Evolutionary conservation across 1,140 invertebrate genomes (phyloP), one percentile per base, ranked within the genome.

Genomic region (Helicoverpa zea): DNA sequence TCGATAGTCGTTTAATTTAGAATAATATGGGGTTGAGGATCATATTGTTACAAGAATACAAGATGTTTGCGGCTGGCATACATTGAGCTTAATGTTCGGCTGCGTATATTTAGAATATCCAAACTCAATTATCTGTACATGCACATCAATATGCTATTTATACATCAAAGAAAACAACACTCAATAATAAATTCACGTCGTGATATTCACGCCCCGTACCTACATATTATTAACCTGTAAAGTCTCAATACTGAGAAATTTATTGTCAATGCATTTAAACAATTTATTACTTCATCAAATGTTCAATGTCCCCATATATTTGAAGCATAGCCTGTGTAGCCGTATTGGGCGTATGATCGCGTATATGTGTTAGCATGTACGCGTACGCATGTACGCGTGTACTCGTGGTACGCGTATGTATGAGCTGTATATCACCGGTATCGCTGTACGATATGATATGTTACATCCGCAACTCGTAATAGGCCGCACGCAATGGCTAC

Each of bases 391-490:
- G 12, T 23, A 68, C 66, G 66, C 18, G 47, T 29, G 23, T 18
- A 18, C 30, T n/a, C 43, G 43, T 66, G 2, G n/a, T 29, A 29
- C 23, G 11, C 13, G 18, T 70, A 51, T 18, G 16, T 29, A 18
- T 49, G 18, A 70, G 49, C 66, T 52, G 47, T 51, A 52, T 29
- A 52, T 70, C 49, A 29, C 66, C 66, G 11, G 16, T 70, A 52
- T 70, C 49, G 51, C 47, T 9, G 66, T 51, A 66, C 43, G 35
- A 43, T 64, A 64, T 64, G 61, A 64, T 43, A 64, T 64, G 30
- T 64, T 64, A 64, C 30, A 64, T 64, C 61, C 35, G 61, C 30
- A 64, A 64, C 61, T 64, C 43, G 30, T 43, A 43, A n/a, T 43
- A n/a, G 30, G 29, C 11, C 14, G n/a, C 61, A 64, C 61, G 61